Evolutionary conservation across 2,888 invertebrate genomes (phyloP).

Genomic region (Mythimna albipuncta): DNA sequence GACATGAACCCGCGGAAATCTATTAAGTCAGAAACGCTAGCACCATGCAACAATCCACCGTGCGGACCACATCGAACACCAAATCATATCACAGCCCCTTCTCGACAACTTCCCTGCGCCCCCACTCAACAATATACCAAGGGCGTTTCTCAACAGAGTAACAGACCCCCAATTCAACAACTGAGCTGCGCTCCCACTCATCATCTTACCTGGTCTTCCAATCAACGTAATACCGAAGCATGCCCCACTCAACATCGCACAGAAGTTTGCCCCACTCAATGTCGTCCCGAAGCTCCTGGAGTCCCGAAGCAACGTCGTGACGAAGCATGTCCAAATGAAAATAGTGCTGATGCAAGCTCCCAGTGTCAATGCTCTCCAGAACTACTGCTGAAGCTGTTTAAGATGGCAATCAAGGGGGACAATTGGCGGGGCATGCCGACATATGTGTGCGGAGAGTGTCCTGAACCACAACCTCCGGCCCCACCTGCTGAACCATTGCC

Average conservation of each 20-base stretch:
- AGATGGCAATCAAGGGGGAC: constrained; percentile 29
- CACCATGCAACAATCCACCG: background rate
- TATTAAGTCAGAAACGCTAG: background rate
- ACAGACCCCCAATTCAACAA: background rate
- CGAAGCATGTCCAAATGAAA: background rate
- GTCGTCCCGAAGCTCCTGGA: too few species aligned
- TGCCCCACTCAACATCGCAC: too few species aligned
- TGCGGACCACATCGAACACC: background rate
- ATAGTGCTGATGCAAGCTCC: background rate
- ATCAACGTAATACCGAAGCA: background rate
- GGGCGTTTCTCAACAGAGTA: background rate
- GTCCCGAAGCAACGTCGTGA: background rate
- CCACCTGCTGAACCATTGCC: background rate
- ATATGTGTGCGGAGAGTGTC: constrained; percentile 5
- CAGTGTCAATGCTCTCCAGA: constrained; percentile 59
- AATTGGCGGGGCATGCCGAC: background rate
- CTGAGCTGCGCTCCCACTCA: background rate
- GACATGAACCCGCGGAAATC: background rate
- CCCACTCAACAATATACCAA: background rate
- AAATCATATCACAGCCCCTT: background rate
- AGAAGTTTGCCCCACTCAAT: background rate
- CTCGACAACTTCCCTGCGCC: background rate
- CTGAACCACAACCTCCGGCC: background rate
- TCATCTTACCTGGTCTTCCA: background rate
- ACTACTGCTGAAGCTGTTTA: constrained; percentile 42